These are phyloP conservation scores for Drosophila stalkeri DNA, from an alignment of 2,888 invertebrate genomes.

Conservation along the genomic window DNA sequence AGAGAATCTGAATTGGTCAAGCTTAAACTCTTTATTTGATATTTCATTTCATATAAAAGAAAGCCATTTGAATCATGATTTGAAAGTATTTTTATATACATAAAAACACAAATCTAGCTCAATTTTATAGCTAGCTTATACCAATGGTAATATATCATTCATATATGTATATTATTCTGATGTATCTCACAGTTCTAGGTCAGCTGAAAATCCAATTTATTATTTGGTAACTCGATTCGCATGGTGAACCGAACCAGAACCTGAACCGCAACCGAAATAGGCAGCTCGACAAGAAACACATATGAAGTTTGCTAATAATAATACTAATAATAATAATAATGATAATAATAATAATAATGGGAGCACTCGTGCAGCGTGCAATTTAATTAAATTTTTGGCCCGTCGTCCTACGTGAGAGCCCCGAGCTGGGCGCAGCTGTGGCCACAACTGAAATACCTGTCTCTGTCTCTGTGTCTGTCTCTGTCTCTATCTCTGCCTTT, in stretches of 20 bases:
- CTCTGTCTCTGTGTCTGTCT: not conserved
- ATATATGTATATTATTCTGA: no score
- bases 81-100: no score
- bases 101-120: no score
- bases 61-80: no score
- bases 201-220: constrained; percentile 37
- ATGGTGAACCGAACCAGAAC: constrained; percentile 17
- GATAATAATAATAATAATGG: constrained; percentile 49
- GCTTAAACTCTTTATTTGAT: no score
- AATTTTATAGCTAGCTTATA: no score
- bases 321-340: constrained; percentile 40
- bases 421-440: constrained; percentile 9
- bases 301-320: constrained; percentile 36
- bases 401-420: constrained; percentile 48
- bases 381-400: constrained; percentile 76
- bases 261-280: not conserved
- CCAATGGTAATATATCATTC: no score
- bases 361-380: constrained; percentile 53
- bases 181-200: not conserved
- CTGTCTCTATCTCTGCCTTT: constrained; percentile 3
- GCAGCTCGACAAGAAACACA: constrained; percentile 18
- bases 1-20: no score
- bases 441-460: constrained; percentile 12
- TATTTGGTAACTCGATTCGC: constrained; percentile 32
- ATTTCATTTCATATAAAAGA: no score